Conservation (phyloP, 2,797 vertebrate species). For the Gallinago solitaria region DNA sequence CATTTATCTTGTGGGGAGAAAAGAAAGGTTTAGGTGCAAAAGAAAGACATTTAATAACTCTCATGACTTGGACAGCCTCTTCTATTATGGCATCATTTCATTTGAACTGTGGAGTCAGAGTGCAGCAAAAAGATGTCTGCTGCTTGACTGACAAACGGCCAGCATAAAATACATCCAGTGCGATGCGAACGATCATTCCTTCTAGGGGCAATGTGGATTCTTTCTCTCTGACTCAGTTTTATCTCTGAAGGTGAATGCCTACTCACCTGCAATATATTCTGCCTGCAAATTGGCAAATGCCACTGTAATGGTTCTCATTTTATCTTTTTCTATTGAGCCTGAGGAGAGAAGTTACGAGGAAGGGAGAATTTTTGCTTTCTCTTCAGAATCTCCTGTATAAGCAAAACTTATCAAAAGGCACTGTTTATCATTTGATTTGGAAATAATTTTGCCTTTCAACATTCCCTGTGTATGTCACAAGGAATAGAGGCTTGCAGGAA, state of each 20-base stretch:
- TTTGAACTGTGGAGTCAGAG: neutral
- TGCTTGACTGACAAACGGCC: neutral
- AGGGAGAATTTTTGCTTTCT: constrained; percentile 43
- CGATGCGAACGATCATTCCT: neutral
- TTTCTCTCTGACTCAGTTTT: neutral
- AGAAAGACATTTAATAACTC: neutral
- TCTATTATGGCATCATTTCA: neutral
- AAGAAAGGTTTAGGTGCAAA: neutral
- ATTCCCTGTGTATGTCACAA: neutral
- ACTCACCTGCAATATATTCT: constrained; percentile 44
- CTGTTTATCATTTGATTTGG: constrained; percentile 46
- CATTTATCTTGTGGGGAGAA: neutral
- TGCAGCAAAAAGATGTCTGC: neutral
- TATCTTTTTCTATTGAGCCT: constrained; percentile 46
- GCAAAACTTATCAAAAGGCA: constrained; percentile 13
- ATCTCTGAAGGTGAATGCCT: constrained; percentile 43
- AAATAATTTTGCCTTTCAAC: constrained; percentile 37
- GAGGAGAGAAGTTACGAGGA: neutral
- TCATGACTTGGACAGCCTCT: neutral
- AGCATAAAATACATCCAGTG: constrained; percentile 8
- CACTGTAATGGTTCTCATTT: constrained; percentile 47
- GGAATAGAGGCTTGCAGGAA: neutral
- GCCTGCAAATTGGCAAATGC: constrained; percentile 31
- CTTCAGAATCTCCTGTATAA: constrained; percentile 1
- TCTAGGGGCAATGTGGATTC: constrained; percentile 22